phyloP scores from a whole-genome alignment of 2,888 invertebrate species.

The Phasia obesa region DNA sequence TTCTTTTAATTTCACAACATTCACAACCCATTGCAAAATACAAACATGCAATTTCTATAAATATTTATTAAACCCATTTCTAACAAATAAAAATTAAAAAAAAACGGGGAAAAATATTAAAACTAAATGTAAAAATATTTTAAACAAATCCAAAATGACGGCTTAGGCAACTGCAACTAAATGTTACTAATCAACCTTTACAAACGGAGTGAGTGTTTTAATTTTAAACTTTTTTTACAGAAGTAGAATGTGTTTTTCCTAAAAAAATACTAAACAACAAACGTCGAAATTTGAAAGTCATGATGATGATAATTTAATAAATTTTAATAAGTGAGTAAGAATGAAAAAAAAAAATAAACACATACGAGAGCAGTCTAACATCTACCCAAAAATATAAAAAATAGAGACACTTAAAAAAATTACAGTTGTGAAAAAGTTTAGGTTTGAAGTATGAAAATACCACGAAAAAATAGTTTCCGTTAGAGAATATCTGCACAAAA shows the following conservation, averaged over 20 bases:
- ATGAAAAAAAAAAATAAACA: not conserved
- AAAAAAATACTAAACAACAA: constrained; percentile 1
- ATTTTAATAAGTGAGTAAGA: constrained; percentile 45
- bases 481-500: no score
- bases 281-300: constrained; percentile 58
- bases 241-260: not conserved
- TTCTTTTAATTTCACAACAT: constrained; percentile 28
- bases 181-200: constrained; percentile 26
- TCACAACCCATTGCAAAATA: constrained; percentile 11
- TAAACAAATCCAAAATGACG: constrained; percentile 19
- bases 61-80: constrained; percentile 28
- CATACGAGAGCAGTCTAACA: not conserved
- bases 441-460: no score
- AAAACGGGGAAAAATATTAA: not conserved
- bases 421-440: no score
- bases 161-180: constrained; percentile 6
- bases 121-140: constrained; percentile 31
- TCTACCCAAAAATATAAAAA: no score
- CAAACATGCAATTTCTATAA: not conserved
- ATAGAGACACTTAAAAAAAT: no score
- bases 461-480: no score
- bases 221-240: no score
- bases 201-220: not conserved
- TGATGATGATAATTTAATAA: constrained; percentile 66
- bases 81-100: not conserved